A percentile compares a stretch with the other conserved stretches of the same genome.
phyloP scores from a whole-genome alignment of 1,140 invertebrate species.

The Drosophila teissieri region DNA sequence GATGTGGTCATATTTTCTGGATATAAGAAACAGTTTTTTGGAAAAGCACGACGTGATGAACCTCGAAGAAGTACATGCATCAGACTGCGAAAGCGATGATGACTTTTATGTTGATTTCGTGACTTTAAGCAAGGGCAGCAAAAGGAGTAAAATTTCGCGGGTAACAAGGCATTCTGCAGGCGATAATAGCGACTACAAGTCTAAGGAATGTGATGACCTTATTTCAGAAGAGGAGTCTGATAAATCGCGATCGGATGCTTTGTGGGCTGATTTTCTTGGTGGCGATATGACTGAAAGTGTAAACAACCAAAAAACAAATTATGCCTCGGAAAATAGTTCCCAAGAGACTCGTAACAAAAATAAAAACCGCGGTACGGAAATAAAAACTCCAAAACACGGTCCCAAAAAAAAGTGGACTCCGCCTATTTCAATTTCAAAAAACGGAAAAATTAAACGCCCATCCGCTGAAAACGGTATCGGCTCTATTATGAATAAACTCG shows the following conservation, averaged over 20 bases:
- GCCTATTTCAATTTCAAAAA: conserved; percentile 1
- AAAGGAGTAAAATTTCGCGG: conserved; percentile 43
- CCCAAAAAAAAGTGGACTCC: conserved; percentile 85
- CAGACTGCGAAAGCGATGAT: conserved; percentile 85
- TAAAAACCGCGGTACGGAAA: too few relatives aligned
- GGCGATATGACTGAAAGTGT: conserved; percentile 86
- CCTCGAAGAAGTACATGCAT: conserved; percentile 52
- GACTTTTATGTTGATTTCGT: conserved; percentile 85
- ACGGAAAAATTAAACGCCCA: conserved; percentile 48
- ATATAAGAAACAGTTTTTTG: background rate
- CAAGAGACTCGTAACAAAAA: too few relatives aligned
- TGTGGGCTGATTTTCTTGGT: conserved; percentile 91
- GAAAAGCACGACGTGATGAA: conserved; percentile 40
- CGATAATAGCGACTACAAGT: conserved; percentile 2
- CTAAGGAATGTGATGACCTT: conserved; percentile 59
- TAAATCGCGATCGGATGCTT: conserved; percentile 89
- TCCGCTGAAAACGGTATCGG: conserved; percentile 86
- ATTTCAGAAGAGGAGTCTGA: conserved; percentile 86
- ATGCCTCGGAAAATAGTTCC: too few relatives aligned
- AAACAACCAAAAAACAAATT: conserved; percentile 20
- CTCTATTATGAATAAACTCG: conserved; percentile 89
- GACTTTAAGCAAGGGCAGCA: conserved; percentile 71
- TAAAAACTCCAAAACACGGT: conserved; percentile 16
- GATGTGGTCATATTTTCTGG: too few relatives aligned
- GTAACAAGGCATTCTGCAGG: conserved; percentile 47